Conservation (phyloP, 2,113 vertebrate species). For the Atractosteus spatula region DNA sequence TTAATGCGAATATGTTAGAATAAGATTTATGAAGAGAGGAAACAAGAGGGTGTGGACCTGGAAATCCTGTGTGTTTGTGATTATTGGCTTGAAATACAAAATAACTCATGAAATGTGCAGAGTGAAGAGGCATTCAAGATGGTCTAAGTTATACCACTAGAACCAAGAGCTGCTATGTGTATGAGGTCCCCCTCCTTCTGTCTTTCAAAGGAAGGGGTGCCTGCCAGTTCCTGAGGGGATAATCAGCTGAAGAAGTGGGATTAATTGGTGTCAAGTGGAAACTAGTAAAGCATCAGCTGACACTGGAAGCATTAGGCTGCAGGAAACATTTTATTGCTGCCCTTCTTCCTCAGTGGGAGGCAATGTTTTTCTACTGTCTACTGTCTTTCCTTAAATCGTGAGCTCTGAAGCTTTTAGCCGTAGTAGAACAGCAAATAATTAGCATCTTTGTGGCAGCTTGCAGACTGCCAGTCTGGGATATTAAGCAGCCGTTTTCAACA, state of each 20-base stretch:
- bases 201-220: conserved; percentile 34
- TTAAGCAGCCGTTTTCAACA: conserved; percentile 51
- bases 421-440: conserved; percentile 54
- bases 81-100: no score
- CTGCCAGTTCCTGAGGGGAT: conserved; percentile 28
- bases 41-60: no score
- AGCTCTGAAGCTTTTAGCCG: conserved; percentile 50
- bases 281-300: conserved; percentile 65
- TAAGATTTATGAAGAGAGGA: no score
- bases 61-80: no score
- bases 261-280: conserved; percentile 77
- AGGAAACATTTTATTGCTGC: conserved; percentile 78
- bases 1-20: no score
- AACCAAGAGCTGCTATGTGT: conserved; percentile 1
- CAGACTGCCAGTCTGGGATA: conserved; percentile 47
- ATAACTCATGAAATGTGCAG: no score
- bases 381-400: conserved; percentile 66
- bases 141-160: background rate
- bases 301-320: conserved; percentile 67
- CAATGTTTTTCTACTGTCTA: conserved; percentile 66
- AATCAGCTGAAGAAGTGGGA: conserved; percentile 43
- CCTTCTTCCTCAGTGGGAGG: conserved; percentile 56
- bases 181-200: conserved; percentile 12
- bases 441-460: conserved; percentile 54
- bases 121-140: no score